phyloP scores from a whole-genome alignment of 64 coral and sea anemone species.

The Anthopleura sola region DNA sequence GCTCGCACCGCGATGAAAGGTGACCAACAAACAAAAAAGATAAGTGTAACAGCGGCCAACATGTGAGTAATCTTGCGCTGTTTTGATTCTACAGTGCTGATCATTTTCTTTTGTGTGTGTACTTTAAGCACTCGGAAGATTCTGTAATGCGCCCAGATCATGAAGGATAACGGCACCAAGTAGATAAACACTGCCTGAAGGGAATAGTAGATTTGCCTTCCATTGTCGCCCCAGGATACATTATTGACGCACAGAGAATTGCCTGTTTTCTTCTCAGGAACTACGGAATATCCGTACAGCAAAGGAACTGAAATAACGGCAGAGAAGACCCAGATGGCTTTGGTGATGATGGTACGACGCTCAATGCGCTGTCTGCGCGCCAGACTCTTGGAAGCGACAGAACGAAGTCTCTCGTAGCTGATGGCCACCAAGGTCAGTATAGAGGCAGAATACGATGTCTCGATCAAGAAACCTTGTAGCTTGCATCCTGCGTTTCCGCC shows the following conservation, averaged over 20 bases:
- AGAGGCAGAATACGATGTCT: constrained; percentile 76
- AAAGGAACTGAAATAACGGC: constrained; percentile 54
- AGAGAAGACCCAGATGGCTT: constrained; percentile 65
- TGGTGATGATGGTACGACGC: constrained; percentile 56
- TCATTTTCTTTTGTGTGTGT: constrained; percentile 26
- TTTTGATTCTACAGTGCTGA: constrained; percentile 41
- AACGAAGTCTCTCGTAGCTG: constrained; percentile 74
- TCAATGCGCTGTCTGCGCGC: constrained; percentile 65
- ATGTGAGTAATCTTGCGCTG: constrained; percentile 86
- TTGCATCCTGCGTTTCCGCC: constrained; percentile 69
- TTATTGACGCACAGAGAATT: constrained; percentile 62
- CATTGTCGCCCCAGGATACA: constrained; percentile 65
- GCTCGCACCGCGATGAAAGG: constrained; percentile 66
- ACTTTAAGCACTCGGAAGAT: constrained; percentile 58
- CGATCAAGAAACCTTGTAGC: constrained; percentile 65
- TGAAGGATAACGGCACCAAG: constrained; percentile 60
- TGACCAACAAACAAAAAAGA: constrained; percentile 79
- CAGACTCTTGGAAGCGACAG: constrained; percentile 44
- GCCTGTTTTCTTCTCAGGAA: constrained; percentile 21
- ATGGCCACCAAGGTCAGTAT: constrained; percentile 82
- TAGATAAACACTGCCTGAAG: constrained; percentile 71
- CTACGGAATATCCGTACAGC: constrained; percentile 60
- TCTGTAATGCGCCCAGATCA: constrained; percentile 80
- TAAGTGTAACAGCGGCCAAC: constrained; percentile 74
- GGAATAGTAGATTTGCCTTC: constrained; percentile 66